phyloP scores from a whole-genome alignment of 2,888 invertebrate genomes.

The Luperina nickerlii region DNA sequence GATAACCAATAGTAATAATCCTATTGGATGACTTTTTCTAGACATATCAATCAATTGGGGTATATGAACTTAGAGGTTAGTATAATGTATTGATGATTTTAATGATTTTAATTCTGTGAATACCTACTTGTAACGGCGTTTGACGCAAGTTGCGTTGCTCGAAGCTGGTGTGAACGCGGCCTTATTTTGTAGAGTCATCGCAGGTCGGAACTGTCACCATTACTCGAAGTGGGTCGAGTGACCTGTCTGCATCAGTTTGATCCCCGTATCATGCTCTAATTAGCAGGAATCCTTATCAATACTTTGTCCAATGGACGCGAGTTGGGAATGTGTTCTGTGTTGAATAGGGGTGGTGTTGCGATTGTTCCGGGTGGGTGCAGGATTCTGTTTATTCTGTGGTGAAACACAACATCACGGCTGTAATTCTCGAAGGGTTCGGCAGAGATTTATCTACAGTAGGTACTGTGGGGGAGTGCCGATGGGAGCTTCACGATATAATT shows the following conservation, averaged over 20 bases:
- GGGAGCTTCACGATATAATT: too few relatives aligned
- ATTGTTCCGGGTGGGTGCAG: not conserved
- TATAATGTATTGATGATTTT: not conserved
- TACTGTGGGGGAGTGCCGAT: too few relatives aligned
- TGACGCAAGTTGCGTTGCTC: not conserved
- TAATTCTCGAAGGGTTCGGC: too few relatives aligned
- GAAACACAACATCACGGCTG: too few relatives aligned
- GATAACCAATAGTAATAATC: too few relatives aligned
- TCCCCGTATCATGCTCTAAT: constrained; percentile 37
- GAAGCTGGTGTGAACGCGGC: not conserved
- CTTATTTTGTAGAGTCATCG: constrained; percentile 24
- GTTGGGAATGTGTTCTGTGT: not conserved
- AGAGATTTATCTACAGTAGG: too few relatives aligned
- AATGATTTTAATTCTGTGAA: not conserved
- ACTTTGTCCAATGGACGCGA: not conserved
- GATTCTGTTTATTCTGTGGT: not conserved
- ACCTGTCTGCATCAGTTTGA: constrained; percentile 37
- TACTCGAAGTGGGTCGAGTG: constrained; percentile 45
- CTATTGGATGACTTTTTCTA: too few relatives aligned
- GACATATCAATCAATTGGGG: too few relatives aligned
- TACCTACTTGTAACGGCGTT: not conserved
- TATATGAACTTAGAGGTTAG: not conserved
- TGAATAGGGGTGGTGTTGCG: not conserved
- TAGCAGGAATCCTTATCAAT: constrained; percentile 44
- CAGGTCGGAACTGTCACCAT: constrained; percentile 28